These are phyloP conservation scores for Pseudococcus longispinus DNA, from an alignment of 2,888 invertebrate genomes.

Conservation along the genomic window DNA sequence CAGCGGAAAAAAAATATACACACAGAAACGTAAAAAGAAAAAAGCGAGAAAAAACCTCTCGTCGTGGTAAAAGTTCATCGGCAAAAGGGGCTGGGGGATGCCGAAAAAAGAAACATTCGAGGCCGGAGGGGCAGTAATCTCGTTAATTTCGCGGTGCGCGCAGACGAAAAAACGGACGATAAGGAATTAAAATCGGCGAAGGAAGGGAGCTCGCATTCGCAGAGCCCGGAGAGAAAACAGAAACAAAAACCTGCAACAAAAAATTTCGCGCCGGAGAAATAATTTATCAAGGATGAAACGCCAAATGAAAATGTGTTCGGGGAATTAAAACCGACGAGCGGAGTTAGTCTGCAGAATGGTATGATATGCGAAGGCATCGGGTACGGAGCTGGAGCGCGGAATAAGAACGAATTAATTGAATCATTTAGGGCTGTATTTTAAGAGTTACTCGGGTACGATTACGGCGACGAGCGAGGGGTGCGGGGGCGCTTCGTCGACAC, in stretches of 20 bases:
- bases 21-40: background rate
- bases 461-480: background rate
- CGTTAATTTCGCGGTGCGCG: conserved; percentile 36
- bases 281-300: conserved; percentile 55
- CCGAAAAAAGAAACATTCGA: background rate
- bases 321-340: conserved; percentile 49
- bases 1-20: background rate
- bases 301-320: conserved; percentile 54
- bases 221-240: background rate
- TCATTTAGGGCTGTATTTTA: conserved; percentile 54
- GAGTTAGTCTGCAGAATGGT: conserved; percentile 18
- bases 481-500: background rate
- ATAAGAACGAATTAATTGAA: conserved; percentile 56
- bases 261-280: conserved; percentile 23
- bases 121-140: background rate
- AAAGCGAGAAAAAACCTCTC: background rate
- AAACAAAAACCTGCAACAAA: conserved; percentile 40
- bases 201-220: background rate
- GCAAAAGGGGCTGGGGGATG: background rate
- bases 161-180: background rate
- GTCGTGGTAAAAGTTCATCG: background rate
- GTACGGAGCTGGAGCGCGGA: background rate
- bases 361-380: background rate
- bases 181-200: conserved; percentile 30
- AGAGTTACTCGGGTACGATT: conserved; percentile 54